Evolutionary conservation across 2,888 invertebrate species (phyloP).

Genomic region (Melinaea menophilus): DNA sequence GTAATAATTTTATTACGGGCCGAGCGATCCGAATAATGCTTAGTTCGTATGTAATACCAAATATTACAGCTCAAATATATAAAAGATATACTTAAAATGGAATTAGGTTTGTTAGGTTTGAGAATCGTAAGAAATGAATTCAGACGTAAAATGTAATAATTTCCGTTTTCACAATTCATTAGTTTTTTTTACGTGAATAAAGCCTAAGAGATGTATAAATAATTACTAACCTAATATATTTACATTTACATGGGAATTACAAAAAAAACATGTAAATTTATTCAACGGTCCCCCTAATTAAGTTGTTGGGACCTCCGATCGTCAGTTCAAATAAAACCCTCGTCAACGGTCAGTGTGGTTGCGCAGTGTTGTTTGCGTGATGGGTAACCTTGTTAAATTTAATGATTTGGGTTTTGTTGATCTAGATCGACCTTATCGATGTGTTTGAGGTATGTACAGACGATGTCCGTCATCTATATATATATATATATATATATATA

Average conservation of each 20-base stretch:
- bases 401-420: slow-evolving; percentile 14
- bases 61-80: background rate
- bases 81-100: slow-evolving; percentile 1
- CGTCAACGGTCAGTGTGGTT: slow-evolving; percentile 36
- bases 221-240: background rate
- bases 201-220: background rate
- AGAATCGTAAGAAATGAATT: background rate
- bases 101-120: background rate
- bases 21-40: background rate
- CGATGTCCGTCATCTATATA: too few species aligned
- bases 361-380: slow-evolving; percentile 2
- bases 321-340: slow-evolving; percentile 48
- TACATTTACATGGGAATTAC: slow-evolving; percentile 5
- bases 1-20: slow-evolving; percentile 3
- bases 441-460: too few species aligned
- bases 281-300: slow-evolving; percentile 43
- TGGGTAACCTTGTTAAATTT: slow-evolving; percentile 20
- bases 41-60: background rate
- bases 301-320: slow-evolving; percentile 40
- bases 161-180: slow-evolving; percentile 49
- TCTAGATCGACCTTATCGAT: background rate
- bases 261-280: slow-evolving; percentile 19
- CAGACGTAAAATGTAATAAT: slow-evolving; percentile 35
- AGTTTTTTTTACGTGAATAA: slow-evolving; percentile 27
- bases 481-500: too few species aligned